Percentiles rank a stretch among this genome's conserved stretches.
Evolutionary conservation across 1,140 invertebrate species (phyloP).

Genomic region (Pentalonia nigronervosa): DNA sequence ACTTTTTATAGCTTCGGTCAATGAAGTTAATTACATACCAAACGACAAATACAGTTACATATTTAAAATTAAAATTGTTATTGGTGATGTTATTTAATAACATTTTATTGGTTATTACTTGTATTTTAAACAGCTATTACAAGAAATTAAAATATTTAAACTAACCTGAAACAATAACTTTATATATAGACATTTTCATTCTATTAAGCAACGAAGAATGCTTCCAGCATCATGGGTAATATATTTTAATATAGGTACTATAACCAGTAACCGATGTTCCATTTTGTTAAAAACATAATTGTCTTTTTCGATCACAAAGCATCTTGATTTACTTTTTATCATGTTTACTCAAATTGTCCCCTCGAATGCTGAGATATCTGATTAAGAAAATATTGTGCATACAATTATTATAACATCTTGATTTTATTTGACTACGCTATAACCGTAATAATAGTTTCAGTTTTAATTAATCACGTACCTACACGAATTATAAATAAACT

Average conservation of each 20-base stretch:
- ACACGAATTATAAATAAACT: background rate
- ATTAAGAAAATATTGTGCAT: background rate
- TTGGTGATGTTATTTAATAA: background rate
- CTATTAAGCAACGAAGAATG: background rate
- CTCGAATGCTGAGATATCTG: background rate
- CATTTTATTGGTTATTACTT: background rate
- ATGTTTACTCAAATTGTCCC: background rate
- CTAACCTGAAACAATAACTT: background rate
- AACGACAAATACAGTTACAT: background rate
- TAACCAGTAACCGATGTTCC: background rate
- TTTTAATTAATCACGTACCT: background rate
- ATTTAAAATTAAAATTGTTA: background rate
- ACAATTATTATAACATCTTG: background rate
- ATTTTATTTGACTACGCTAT: background rate
- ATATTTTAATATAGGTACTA: background rate
- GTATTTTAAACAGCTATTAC: background rate
- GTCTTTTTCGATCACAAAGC: background rate
- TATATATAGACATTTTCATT: background rate
- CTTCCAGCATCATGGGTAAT: background rate
- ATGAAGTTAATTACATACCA: background rate
- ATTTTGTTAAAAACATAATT: background rate
- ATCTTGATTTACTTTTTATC: background rate
- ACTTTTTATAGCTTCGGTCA: background rate
- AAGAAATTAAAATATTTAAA: background rate
- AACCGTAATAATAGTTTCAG: background rate